phyloP scores from a whole-genome alignment of 1,140 invertebrate genomes.

The Diorhabda sublineata region DNA sequence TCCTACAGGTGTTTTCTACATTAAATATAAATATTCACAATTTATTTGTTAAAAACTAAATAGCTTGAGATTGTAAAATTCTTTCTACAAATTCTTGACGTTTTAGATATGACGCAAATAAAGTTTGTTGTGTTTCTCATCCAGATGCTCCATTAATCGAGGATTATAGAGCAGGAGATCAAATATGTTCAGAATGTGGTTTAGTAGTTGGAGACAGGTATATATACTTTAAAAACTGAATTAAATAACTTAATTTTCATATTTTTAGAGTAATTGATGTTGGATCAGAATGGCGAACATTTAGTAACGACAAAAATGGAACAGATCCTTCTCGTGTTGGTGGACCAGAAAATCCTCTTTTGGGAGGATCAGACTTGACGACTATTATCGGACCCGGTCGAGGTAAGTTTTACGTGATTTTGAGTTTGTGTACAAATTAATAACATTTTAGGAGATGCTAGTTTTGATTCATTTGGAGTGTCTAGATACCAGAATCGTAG shows the following conservation, averaged over 20 bases:
- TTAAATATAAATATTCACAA: too few relatives aligned
- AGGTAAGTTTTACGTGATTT: conserved; percentile 43
- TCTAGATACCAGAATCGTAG: conserved; percentile 92
- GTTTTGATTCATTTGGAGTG: conserved; percentile 76
- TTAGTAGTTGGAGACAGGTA: conserved; percentile 97
- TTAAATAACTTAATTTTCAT: neutral
- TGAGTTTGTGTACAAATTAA: neutral
- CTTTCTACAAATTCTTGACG: neutral
- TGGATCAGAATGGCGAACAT: conserved; percentile 99
- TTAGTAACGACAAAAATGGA: conserved; percentile 96
- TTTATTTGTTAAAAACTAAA: too few relatives aligned
- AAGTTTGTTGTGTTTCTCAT: conserved; percentile 87
- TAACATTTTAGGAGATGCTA: conserved; percentile 52
- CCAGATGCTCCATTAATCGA: conserved; percentile 94
- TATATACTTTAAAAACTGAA: neutral
- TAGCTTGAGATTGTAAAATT: neutral
- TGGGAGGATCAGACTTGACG: conserved; percentile 93
- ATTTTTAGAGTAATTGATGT: conserved; percentile 92
- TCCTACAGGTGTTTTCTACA: too few relatives aligned
- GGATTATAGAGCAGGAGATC: conserved; percentile 97
- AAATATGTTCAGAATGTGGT: conserved; percentile 98
- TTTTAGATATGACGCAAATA: conserved; percentile 65
- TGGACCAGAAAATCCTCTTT: conserved; percentile 89
- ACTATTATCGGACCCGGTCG: conserved; percentile 94
- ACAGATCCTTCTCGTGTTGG: conserved; percentile 99